Evolutionary conservation across 2,113 vertebrate genomes (phyloP).

Genomic region (Pangasianodon gigas): DNA sequence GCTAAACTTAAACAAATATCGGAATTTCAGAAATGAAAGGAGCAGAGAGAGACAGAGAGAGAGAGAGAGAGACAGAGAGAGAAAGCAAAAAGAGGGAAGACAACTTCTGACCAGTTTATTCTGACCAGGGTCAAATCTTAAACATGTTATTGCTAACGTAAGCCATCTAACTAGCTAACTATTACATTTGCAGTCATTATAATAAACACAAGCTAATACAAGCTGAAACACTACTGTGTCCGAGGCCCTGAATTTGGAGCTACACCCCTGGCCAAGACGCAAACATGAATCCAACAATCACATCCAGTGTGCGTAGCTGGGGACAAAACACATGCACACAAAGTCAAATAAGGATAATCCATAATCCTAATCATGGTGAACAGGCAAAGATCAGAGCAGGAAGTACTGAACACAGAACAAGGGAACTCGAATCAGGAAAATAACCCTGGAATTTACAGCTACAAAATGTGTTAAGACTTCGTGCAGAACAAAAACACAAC

Average conservation of each 20-base stretch:
- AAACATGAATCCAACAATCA: neutral
- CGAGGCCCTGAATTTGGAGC: too few relatives aligned
- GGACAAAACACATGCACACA: too few relatives aligned
- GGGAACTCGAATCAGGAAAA: too few relatives aligned
- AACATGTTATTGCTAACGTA: neutral
- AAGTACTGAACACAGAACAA: too few relatives aligned
- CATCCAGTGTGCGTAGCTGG: neutral
- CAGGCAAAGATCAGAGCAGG: neutral
- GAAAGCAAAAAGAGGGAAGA: neutral
- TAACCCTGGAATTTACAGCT: neutral
- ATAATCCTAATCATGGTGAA: neutral
- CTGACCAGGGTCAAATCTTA: neutral
- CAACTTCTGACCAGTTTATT: constrained; percentile 2
- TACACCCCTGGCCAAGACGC: too few relatives aligned
- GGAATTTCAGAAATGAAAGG: neutral
- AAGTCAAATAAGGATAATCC: too few relatives aligned
- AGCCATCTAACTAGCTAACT: neutral
- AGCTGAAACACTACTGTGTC: neutral
- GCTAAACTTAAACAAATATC: neutral
- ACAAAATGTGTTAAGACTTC: neutral
- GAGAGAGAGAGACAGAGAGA: neutral
- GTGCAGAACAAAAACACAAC: too few relatives aligned
- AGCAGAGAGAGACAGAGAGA: neutral
- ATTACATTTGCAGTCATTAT: neutral
- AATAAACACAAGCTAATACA: neutral